Evolutionary conservation across 2,113 vertebrate species (phyloP).

Genomic region (Heterotilapia buettikoferi): DNA sequence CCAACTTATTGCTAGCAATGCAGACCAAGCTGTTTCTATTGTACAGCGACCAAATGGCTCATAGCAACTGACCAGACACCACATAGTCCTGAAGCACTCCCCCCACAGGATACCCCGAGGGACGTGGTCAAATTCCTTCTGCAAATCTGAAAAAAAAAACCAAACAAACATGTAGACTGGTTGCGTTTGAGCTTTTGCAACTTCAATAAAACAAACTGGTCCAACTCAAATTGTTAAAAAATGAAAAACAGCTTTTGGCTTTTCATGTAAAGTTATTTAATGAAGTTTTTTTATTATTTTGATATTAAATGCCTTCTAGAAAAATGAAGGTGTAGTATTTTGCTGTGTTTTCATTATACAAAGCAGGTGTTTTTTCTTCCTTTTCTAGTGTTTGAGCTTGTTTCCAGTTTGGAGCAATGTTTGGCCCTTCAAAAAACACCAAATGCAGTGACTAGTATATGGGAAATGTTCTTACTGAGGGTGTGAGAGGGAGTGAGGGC

Average conservation of each 20-base stretch:
- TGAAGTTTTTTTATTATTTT: background rate
- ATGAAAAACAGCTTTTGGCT: background rate
- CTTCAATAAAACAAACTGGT: background rate
- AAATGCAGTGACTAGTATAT: constrained; percentile 14
- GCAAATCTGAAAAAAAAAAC: background rate
- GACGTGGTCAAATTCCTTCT: rapidly evolving
- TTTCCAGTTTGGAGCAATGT: constrained; percentile 12
- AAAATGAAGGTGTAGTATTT: background rate
- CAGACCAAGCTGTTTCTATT: background rate
- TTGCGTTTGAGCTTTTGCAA: background rate
- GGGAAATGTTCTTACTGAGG: constrained; percentile 32
- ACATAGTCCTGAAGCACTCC: rapidly evolving
- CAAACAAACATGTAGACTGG: background rate
- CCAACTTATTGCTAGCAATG: background rate
- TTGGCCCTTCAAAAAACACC: constrained; percentile 29
- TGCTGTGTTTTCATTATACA: background rate
- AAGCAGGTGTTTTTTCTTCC: background rate
- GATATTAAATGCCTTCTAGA: background rate
- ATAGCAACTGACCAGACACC: background rate
- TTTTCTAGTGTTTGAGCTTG: background rate
- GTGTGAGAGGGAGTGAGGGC: constrained; percentile 5
- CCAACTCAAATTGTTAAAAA: background rate
- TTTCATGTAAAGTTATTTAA: background rate
- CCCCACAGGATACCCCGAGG: rapidly evolving
- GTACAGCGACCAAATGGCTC: background rate